Conservation (phyloP, 2,797 vertebrate genomes). For the Centropyge bicolor region DNA sequence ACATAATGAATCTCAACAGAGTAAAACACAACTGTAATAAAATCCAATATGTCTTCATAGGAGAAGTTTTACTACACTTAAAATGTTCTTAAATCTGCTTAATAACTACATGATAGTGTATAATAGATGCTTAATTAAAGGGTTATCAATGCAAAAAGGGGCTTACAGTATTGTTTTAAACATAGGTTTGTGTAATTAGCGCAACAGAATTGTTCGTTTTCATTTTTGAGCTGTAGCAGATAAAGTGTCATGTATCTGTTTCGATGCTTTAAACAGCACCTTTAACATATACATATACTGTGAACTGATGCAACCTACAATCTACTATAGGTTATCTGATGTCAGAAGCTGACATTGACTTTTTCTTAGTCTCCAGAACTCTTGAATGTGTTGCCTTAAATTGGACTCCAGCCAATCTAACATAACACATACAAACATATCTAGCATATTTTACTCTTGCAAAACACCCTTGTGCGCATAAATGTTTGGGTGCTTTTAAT, state of each 20-base stretch:
- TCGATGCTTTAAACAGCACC: neutral
- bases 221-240: no score
- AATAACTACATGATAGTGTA: neutral
- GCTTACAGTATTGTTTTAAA: neutral
- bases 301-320: neutral
- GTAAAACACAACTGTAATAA: neutral
- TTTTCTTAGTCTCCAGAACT: neutral
- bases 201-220: no score
- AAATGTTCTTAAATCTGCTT: neutral
- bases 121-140: neutral
- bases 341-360: neutral
- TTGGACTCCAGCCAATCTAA: neutral
- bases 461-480: neutral
- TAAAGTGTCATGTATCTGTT: neutral
- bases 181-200: no score
- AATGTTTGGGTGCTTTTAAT: neutral
- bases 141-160: neutral
- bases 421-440: neutral
- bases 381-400: neutral
- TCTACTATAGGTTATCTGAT: neutral
- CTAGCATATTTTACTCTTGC: neutral
- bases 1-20: neutral
- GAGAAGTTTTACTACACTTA: neutral
- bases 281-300: neutral
- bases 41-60: neutral